A percentile compares a stretch with the other conserved stretches of the same genome.
Conservation (phyloP, 2,797 vertebrate genomes). For the Coregonus sp. region DNA sequence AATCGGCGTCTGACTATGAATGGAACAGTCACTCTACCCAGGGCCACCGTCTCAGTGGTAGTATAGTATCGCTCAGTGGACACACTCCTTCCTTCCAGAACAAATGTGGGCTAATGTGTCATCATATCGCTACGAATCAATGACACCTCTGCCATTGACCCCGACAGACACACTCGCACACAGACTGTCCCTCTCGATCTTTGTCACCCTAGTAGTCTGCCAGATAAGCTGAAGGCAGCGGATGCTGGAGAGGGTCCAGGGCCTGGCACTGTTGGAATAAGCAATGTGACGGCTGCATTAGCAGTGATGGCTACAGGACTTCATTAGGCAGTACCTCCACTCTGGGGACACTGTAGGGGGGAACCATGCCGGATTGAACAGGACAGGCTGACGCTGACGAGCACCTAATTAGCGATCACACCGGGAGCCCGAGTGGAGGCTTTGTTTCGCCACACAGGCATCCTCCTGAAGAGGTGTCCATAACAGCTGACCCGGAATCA, state of each 20-base stretch:
- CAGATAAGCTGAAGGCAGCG: background rate
- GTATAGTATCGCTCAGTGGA: background rate
- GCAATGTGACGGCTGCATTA: constrained; percentile 60
- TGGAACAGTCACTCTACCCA: too few species aligned
- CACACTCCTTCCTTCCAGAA: background rate
- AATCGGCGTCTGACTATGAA: too few species aligned
- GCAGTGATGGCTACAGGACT: constrained; percentile 52
- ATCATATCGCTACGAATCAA: constrained; percentile 12
- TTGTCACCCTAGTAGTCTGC: background rate
- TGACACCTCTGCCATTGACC: constrained; percentile 32
- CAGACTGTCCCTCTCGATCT: constrained; percentile 16
- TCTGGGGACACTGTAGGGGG: constrained; percentile 15
- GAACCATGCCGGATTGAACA: constrained; percentile 21
- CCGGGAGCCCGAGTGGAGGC: constrained; percentile 23
- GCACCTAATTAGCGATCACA: constrained; percentile 69
- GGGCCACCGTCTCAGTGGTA: background rate
- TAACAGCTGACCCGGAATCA: constrained; percentile 61
- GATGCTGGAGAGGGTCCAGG: background rate
- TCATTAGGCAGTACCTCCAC: constrained; percentile 57
- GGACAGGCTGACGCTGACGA: constrained; percentile 62
- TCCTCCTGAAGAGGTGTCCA: constrained; percentile 44
- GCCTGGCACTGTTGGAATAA: constrained; percentile 20
- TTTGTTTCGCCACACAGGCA: constrained; percentile 36
- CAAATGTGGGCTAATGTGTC: constrained; percentile 45
- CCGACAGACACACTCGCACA: constrained; percentile 26